Base-by-base conservation (phyloP, 1,140 invertebrate species). In the Diabrotica undecimpunctata region DNA sequence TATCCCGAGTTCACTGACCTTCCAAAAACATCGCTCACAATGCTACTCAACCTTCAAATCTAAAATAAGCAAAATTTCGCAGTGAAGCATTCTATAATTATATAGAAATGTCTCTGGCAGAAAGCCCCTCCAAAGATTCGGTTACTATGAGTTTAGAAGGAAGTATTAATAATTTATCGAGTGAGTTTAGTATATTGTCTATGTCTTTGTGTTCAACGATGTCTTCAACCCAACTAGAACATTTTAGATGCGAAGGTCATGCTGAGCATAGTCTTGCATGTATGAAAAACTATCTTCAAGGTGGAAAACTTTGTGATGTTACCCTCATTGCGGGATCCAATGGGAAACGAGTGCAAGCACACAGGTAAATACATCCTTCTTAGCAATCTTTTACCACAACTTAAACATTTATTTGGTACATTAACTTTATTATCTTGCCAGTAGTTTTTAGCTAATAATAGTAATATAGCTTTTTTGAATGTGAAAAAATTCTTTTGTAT, bases 271-370 rank as follows among this genome's bases (percentile, higher is more conserved):
- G 92, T 74, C 81, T 95, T 52, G 86, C 85, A 65, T 87, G 88
- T 74, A 93, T 96, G 88, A 90, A 90, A 75, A 81, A 84, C 53
- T 94, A 93, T 80, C 86, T 92, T 60, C 84, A 90, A 70, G 86
- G 88, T 65, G 86, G 91, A 70, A 88, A 92, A 77, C 80, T 94
- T 60, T 92, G 89, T 72, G 91, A 94, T 82, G 87, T 94, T 38
- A 85, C 85, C 25, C 82, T 94, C 13, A 86, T 93, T 72, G 90
- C 89, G 68, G 89, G 87, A 74, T 79, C 78, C 60, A 81, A 83
- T 77, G 84, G 84, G 62, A 83, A 68, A 65, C 70, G 70, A 62
- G 70, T 79, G 8, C 67, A 71, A 12, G 77, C 78, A 7, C 78
- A 84, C 74, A 84, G 85, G 86, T 87, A 80, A 78, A 52, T 10